These are phyloP conservation scores for Noctuana brunneofusca DNA, from an alignment of 2,888 invertebrate genomes.

Conservation along the genomic window DNA sequence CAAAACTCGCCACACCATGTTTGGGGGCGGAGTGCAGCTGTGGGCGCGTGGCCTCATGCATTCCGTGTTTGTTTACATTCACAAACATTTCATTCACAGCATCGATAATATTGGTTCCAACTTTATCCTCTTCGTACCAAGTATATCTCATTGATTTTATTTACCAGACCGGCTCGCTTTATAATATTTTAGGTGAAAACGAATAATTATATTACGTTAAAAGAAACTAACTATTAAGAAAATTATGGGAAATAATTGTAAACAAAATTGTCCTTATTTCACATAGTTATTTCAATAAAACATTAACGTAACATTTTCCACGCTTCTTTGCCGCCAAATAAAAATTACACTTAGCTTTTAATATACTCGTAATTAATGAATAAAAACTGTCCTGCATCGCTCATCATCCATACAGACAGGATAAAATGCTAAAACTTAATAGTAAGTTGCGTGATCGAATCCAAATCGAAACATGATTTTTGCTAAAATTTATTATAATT, in stretches of 20 bases:
- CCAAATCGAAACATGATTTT: neutral
- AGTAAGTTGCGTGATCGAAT: neutral
- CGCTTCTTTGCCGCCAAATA: neutral
- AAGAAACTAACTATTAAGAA: no score
- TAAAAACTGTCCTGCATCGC: neutral
- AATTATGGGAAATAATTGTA: no score
- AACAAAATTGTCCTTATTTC: no score
- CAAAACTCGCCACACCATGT: conserved; percentile 4
- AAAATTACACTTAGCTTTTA: neutral
- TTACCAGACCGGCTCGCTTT: neutral
- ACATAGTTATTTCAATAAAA: no score
- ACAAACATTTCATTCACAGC: conserved; percentile 52
- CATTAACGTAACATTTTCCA: neutral
- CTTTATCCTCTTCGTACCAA: neutral
- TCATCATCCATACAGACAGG: neutral
- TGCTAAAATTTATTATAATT: conserved; percentile 2
- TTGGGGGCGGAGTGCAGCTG: conserved; percentile 34
- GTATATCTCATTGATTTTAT: neutral
- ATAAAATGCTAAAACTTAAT: neutral
- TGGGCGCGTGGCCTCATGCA: conserved; percentile 46
- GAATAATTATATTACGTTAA: no score
- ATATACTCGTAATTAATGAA: no score
- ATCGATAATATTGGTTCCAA: conserved; percentile 38
- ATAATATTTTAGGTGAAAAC: no score
- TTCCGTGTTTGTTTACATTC: conserved; percentile 55